phyloP scores from a whole-genome alignment of 2,113 vertebrate genomes.

The Mobula hypostoma region DNA sequence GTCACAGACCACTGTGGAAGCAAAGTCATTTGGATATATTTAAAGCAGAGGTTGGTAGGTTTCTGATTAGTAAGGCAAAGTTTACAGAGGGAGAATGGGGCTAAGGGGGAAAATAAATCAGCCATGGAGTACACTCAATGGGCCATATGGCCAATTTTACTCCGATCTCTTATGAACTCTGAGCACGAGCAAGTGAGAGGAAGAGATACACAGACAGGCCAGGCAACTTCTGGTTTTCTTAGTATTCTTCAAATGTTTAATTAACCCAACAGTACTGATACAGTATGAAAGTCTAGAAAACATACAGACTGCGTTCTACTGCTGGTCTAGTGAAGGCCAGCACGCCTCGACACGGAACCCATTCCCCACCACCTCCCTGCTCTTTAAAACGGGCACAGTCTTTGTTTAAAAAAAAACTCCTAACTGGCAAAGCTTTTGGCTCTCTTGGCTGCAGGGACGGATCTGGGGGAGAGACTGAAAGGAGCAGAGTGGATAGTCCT shows the following conservation, averaged over 20 bases:
- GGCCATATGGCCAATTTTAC: too few relatives aligned
- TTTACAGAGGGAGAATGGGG: too few relatives aligned
- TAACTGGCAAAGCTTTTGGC: not conserved
- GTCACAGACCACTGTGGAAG: too few relatives aligned
- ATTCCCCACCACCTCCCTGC: too few relatives aligned
- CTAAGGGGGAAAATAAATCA: too few relatives aligned
- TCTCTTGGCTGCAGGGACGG: not conserved
- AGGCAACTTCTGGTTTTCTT: not conserved
- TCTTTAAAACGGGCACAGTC: not conserved
- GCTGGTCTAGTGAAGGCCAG: not conserved
- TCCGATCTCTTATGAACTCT: too few relatives aligned
- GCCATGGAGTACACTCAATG: too few relatives aligned
- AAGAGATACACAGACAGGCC: not conserved
- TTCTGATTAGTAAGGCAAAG: too few relatives aligned
- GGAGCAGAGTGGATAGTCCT: too few relatives aligned
- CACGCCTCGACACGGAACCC: not conserved
- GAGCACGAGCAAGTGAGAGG: too few relatives aligned
- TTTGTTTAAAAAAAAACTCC: not conserved
- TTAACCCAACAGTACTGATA: conserved; percentile 32
- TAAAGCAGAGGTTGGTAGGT: too few relatives aligned
- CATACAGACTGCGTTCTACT: conserved; percentile 3
- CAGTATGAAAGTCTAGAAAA: conserved; percentile 31
- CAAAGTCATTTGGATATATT: too few relatives aligned
- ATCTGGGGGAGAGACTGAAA: not conserved
- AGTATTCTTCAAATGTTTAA: conserved; percentile 26